These are phyloP conservation scores for Sebastes fasciatus DNA, from an alignment of 2,113 vertebrate species.

Conservation along the genomic window DNA sequence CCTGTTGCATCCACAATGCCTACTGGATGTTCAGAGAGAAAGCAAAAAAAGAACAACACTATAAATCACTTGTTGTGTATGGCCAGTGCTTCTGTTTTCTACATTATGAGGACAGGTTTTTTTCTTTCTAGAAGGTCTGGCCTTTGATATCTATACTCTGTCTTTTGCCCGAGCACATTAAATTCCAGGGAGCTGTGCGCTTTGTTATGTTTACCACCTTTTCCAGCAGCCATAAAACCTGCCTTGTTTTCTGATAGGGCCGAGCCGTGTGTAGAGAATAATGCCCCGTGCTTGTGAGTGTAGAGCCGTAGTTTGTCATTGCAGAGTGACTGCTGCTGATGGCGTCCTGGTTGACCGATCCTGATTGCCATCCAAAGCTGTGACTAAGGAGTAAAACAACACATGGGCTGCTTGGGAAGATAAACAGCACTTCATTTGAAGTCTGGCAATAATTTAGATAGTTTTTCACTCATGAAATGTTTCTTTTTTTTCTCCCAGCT, in stretches of 20 bases:
- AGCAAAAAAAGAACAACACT: conserved; percentile 37
- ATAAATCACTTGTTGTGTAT: conserved; percentile 70
- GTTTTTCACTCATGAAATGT: conserved; percentile 66
- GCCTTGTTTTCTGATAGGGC: conserved; percentile 74
- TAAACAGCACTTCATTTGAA: conserved; percentile 80
- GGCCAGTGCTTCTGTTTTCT: conserved; percentile 47
- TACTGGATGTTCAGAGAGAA: conserved; percentile 55
- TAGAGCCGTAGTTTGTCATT: conserved; percentile 68
- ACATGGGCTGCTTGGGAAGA: conserved; percentile 68
- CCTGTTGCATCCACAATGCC: conserved; percentile 44
- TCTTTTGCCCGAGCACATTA: conserved; percentile 68
- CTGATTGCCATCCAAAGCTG: conserved; percentile 72
- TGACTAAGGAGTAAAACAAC: conserved; percentile 74
- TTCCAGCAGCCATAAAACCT: conserved; percentile 73
- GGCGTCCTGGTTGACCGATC: conserved; percentile 70
- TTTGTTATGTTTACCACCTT: conserved; percentile 77
- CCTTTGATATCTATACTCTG: conserved; percentile 74
- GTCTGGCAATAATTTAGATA: conserved; percentile 74
- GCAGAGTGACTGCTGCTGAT: conserved; percentile 72
- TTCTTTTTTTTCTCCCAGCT: conserved; percentile 41
- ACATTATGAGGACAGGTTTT: conserved; percentile 51
- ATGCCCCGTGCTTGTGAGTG: conserved; percentile 47
- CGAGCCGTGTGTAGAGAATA: conserved; percentile 62
- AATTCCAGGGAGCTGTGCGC: conserved; percentile 66
- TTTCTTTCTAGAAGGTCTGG: conserved; percentile 38